Evolutionary conservation across 2,113 vertebrate genomes (phyloP).

Genomic region (Tachysurus fulvidraco): DNA sequence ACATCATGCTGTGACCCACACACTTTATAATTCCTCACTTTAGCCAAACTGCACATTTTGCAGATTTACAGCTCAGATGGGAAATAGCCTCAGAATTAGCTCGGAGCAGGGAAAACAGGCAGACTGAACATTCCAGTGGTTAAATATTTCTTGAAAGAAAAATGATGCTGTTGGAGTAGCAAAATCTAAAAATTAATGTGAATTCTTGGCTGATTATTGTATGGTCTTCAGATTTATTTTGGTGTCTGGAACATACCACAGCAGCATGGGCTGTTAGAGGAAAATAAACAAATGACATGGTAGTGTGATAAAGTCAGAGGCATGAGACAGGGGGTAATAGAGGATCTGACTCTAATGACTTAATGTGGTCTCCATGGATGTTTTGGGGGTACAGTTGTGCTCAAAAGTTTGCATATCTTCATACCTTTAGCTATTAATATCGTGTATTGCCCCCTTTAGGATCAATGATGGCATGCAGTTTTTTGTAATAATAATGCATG

Average conservation of each 20-base stretch:
- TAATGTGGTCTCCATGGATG: too few species aligned
- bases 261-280: background rate
- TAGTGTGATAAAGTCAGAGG: background rate
- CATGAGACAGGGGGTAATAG: too few species aligned
- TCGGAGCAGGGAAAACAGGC: background rate
- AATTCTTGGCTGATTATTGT: background rate
- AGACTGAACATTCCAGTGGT: background rate
- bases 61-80: slow-evolving; percentile 7
- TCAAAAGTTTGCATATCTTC: too few species aligned
- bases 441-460: too few species aligned
- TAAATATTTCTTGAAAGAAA: background rate
- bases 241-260: background rate
- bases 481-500: too few species aligned
- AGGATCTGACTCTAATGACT: too few species aligned
- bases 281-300: background rate
- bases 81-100: background rate
- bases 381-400: too few species aligned
- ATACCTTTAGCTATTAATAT: too few species aligned
- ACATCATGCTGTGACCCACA: slow-evolving; percentile 1
- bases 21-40: slow-evolving; percentile 3
- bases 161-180: too few species aligned
- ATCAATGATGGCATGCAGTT: too few species aligned
- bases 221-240: background rate
- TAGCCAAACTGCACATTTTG: slow-evolving; percentile 7
- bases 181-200: background rate